Evolutionary conservation across 2,797 vertebrate species (phyloP), one percentile per base, ranked within the genome.

Genomic region (Leuciscus waleckii): DNA sequence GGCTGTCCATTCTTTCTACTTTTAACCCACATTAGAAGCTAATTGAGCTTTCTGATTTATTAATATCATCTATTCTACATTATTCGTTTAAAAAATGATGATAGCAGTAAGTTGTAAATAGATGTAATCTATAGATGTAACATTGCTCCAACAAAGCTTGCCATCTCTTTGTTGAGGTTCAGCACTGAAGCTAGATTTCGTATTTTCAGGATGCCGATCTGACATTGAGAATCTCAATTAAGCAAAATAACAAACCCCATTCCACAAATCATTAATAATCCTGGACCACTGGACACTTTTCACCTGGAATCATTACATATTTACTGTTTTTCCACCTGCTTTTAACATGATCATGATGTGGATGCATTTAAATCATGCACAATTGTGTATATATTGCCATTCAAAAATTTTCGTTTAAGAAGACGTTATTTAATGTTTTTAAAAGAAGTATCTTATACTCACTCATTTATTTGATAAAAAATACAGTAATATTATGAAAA

Each of bases 1-100:
- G 91, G 91, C 90, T 91, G 90, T 93, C 92, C 93, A 94, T 95
- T 95, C 93, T 88, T 95, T 93, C 93, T 95, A 91, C 87, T 94
- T 95, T 93, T 92, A 93, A 92, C 89, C 90, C 87, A 5, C 93
- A 94, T 94, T 94, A 94, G 91, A 81, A 89, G 92, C 91, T 94
- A 94, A 96, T 93, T 94, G 92, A 89, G 88, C 78, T 74, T 84
- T 92, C 67, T 16, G 43, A 75, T 73, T 80, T 26, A 85, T 85
- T 85, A 49, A 74, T 80, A 73, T 51, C 61, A 69, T 79, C 29
- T 61, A 37, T 71, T 63, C 49, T 78, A 17, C 78, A 43, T 68
- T 61, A n/a, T 23, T 11, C n/a, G 23, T 5, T 71, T 39, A 16
- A 54, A 70, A 32, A n/a, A 63, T 54, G 11, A 68, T 43, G 41